phyloP scores from a whole-genome alignment of 2,797 vertebrate genomes.

The Eupleurogrammus muticus region DNA sequence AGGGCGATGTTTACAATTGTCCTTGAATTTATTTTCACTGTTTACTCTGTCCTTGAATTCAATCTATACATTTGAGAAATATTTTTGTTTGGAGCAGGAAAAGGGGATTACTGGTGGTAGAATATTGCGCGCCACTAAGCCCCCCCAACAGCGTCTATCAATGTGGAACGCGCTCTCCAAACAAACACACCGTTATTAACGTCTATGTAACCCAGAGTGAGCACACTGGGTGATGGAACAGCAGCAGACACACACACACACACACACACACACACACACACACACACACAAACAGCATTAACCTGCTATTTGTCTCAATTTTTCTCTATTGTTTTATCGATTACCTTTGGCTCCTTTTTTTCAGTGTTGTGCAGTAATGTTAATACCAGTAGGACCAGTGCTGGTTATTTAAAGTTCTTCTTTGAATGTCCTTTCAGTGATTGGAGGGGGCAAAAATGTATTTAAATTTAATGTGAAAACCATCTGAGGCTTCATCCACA shows the following conservation, averaged over 20 bases:
- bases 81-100: conserved; percentile 7
- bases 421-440: too few species aligned
- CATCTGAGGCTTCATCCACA: too few species aligned
- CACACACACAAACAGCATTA: conserved; percentile 29
- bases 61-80: neutral
- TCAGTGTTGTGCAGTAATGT: neutral
- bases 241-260: conserved; percentile 8
- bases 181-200: conserved; percentile 47
- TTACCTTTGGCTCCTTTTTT: conserved; percentile 16
- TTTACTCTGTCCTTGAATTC: neutral
- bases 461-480: too few species aligned
- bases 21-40: neutral
- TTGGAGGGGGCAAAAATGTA: too few species aligned
- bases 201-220: conserved; percentile 34
- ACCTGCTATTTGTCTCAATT: conserved; percentile 48
- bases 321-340: conserved; percentile 32
- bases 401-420: too few species aligned
- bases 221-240: conserved; percentile 36
- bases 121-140: conserved; percentile 10
- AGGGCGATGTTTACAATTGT: neutral
- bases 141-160: conserved; percentile 52
- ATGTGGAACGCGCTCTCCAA: conserved; percentile 34
- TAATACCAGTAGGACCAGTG: neutral
- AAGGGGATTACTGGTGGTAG: conserved; percentile 13
- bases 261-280: neutral